A percentile compares a stretch with the other conserved stretches of the same genome.
Evolutionary conservation across 2,797 vertebrate species (phyloP).

Genomic region (Poeciliopsis presidionis): DNA sequence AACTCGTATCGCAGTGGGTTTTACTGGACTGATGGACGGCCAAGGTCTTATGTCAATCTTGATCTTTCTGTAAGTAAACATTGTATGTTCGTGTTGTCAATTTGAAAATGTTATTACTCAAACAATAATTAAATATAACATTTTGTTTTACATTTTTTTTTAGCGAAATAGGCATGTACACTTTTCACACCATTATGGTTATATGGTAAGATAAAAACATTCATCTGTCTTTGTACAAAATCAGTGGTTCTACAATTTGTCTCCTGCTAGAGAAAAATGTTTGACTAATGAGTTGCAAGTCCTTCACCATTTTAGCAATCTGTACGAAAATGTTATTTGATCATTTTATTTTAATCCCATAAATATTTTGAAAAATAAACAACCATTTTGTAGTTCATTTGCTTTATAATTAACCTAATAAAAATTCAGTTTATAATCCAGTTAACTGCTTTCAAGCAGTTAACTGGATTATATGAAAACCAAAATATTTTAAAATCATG

Average conservation of each 20-base stretch:
- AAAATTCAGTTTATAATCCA: neutral
- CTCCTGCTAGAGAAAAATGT: neutral
- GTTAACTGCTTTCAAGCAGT: too few relatives aligned
- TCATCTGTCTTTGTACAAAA: neutral
- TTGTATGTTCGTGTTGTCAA: neutral
- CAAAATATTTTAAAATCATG: neutral
- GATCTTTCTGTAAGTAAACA: neutral
- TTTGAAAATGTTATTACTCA: neutral
- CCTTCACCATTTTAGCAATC: neutral
- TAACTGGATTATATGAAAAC: too few relatives aligned
- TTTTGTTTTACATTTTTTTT: neutral
- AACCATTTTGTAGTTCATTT: neutral
- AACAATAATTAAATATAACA: neutral
- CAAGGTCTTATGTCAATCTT: conserved; percentile 5
- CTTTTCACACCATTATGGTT: neutral
- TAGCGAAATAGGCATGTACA: neutral
- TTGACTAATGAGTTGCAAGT: neutral
- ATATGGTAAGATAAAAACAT: neutral
- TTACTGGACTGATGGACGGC: conserved; percentile 31
- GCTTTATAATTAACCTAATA: neutral
- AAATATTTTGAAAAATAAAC: neutral
- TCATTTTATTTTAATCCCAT: neutral
- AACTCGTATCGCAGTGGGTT: neutral
- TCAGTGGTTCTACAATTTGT: neutral
- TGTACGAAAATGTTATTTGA: neutral